Conservation (phyloP, 2,888 invertebrate species). For the Anoplius nigerrimus region DNA sequence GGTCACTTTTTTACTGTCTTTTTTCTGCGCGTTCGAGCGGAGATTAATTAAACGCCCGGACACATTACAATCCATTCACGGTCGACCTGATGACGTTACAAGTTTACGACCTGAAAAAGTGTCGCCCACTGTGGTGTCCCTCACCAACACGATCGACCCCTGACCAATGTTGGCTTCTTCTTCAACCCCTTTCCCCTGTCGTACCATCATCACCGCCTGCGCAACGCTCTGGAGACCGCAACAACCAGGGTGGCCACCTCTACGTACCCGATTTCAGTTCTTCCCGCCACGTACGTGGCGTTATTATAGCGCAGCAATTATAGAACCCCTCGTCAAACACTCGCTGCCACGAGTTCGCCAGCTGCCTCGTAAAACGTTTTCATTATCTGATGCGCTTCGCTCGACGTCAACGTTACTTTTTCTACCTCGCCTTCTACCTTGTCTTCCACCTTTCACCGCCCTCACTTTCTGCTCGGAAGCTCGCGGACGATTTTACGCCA, state of each 20-base stretch:
- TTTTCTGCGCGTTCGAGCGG: constrained; percentile 23
- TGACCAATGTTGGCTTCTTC: too few species aligned
- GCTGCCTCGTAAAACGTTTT: constrained; percentile 31
- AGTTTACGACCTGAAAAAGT: constrained; percentile 66
- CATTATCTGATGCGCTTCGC: constrained; percentile 10
- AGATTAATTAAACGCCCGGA: constrained; percentile 71
- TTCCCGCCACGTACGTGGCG: constrained; percentile 23
- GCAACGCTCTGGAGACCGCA: background rate
- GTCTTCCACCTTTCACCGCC: constrained; percentile 27
- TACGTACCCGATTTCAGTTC: background rate
- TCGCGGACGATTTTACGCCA: constrained; percentile 47
- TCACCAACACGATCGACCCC: too few species aligned
- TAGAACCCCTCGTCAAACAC: constrained; percentile 38
- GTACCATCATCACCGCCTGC: too few species aligned
- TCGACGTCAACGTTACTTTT: background rate
- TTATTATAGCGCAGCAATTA: constrained; percentile 45
- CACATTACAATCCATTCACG: constrained; percentile 64
- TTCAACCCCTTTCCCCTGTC: too few species aligned
- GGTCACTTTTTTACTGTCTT: background rate
- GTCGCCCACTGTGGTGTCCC: constrained; percentile 18
- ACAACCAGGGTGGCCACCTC: background rate
- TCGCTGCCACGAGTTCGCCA: constrained; percentile 16
- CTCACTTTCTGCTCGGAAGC: too few species aligned
- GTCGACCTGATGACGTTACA: constrained; percentile 63
- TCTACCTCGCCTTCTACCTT: background rate